Evolutionary conservation across 2,113 vertebrate genomes (phyloP).

Genomic region (Stictonetta naevosa): DNA sequence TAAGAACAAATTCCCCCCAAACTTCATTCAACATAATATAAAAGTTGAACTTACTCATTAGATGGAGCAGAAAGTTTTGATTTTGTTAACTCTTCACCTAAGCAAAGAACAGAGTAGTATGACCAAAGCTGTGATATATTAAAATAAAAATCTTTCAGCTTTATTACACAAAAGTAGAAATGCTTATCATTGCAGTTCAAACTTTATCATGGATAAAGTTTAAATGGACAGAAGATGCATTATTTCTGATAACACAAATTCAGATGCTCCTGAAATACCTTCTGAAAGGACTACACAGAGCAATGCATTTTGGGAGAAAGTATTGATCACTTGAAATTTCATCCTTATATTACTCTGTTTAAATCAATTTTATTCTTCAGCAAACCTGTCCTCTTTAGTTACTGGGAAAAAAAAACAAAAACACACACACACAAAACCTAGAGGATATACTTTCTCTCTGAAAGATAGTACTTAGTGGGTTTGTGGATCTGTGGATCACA

Average conservation of each 20-base stretch:
- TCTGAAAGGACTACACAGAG: not conserved
- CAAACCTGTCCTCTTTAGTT: not conserved
- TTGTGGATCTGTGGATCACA: not conserved
- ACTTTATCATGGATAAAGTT: not conserved
- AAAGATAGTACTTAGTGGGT: not conserved
- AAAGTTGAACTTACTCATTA: slow-evolving; percentile 87
- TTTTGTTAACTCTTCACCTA: slow-evolving; percentile 93
- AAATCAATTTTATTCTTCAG: not conserved
- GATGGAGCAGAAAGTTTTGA: slow-evolving; percentile 77
- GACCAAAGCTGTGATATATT: not conserved
- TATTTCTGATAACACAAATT: not conserved
- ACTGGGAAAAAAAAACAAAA: too few relatives aligned
- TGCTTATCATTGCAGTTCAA: not conserved
- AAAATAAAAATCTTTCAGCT: slow-evolving; percentile 38
- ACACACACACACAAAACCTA: too few relatives aligned
- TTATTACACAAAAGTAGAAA: not conserved
- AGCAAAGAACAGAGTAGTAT: slow-evolving; percentile 50
- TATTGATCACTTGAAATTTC: not conserved
- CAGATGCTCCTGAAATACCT: not conserved
- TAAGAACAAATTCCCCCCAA: not conserved
- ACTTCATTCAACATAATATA: not conserved
- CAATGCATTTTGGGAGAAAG: not conserved
- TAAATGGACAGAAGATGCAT: not conserved
- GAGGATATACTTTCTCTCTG: not conserved
- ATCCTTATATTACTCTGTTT: not conserved